These are phyloP conservation scores for Artibeus jamaicensis DNA, from an alignment of 2,797 vertebrate species.

Conservation along the genomic window DNA sequence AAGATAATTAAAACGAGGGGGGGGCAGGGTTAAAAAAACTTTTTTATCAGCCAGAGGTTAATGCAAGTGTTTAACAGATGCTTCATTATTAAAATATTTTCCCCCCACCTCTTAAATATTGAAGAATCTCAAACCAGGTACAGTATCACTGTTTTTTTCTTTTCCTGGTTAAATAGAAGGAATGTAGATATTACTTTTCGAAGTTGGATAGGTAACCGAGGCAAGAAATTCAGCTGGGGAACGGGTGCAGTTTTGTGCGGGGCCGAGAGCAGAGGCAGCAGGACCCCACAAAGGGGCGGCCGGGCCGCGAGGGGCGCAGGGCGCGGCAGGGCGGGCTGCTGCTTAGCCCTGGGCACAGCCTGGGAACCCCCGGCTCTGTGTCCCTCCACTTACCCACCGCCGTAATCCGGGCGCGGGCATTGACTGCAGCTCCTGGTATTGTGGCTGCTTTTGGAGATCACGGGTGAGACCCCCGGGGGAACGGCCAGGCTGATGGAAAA, in stretches of 20 bases:
- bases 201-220: slow-evolving; percentile 1
- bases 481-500: neutral
- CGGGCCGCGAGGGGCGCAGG: accelerated
- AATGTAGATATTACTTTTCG: neutral
- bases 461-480: neutral
- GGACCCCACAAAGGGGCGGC: neutral
- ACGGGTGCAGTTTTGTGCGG: neutral
- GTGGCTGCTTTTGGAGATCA: neutral
- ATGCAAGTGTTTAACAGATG: slow-evolving; percentile 85
- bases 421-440: neutral
- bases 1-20: slow-evolving; percentile 85
- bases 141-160: slow-evolving; percentile 71
- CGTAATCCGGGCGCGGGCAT: neutral
- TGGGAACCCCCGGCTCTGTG: neutral
- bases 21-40: slow-evolving; percentile 67
- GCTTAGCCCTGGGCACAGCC: neutral
- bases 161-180: neutral
- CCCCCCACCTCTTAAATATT: slow-evolving; percentile 58
- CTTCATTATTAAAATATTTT: slow-evolving; percentile 80
- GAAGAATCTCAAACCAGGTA: slow-evolving; percentile 81
- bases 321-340: neutral
- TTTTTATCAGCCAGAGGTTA: slow-evolving; percentile 83
- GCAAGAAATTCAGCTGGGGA: neutral
- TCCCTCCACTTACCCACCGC: neutral
- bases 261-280: neutral